Conservation (phyloP, 2,797 vertebrate genomes). For the Poeciliopsis paucimaculata region DNA sequence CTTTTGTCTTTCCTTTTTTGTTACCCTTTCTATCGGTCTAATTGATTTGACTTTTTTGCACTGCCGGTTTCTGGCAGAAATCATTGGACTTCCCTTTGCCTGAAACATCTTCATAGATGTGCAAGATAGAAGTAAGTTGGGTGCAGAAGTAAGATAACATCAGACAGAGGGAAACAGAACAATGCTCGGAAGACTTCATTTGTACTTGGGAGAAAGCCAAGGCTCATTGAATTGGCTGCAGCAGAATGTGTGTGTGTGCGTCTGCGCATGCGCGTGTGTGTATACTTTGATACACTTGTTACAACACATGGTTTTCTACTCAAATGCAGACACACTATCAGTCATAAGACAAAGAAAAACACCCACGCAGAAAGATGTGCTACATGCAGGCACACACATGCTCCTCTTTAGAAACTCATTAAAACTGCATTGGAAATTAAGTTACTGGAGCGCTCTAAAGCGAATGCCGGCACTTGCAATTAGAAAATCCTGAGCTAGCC, state of each 20-base stretch:
- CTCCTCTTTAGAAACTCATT: constrained; percentile 40
- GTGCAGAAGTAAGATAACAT: too few species aligned
- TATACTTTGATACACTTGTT: constrained; percentile 36
- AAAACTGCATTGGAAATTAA: constrained; percentile 40
- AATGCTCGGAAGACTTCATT: constrained; percentile 58
- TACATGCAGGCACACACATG: constrained; percentile 33
- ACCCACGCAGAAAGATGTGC: not conserved
- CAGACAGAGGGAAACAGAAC: constrained; percentile 44
- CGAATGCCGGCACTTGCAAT: constrained; percentile 12
- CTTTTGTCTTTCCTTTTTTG: constrained; percentile 3
- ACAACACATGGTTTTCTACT: constrained; percentile 26
- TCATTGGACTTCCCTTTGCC: not conserved
- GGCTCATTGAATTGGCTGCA: constrained; percentile 33
- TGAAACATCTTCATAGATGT: not conserved
- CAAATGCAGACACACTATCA: constrained; percentile 12
- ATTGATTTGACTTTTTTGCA: constrained; percentile 2
- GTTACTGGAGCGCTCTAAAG: constrained; percentile 22
- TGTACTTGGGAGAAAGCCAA: constrained; percentile 59
- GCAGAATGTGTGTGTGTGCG: constrained; percentile 2
- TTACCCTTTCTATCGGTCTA: constrained; percentile 4
- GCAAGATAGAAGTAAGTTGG: constrained; percentile 27
- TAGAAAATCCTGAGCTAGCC: constrained; percentile 29
- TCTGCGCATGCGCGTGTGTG: constrained; percentile 1
- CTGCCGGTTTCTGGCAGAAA: constrained; percentile 19
- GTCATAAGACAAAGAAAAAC: constrained; percentile 25